These are phyloP conservation scores for Rhamphomyia laevipes DNA, from an alignment of 2,888 invertebrate genomes.

Conservation along the genomic window DNA sequence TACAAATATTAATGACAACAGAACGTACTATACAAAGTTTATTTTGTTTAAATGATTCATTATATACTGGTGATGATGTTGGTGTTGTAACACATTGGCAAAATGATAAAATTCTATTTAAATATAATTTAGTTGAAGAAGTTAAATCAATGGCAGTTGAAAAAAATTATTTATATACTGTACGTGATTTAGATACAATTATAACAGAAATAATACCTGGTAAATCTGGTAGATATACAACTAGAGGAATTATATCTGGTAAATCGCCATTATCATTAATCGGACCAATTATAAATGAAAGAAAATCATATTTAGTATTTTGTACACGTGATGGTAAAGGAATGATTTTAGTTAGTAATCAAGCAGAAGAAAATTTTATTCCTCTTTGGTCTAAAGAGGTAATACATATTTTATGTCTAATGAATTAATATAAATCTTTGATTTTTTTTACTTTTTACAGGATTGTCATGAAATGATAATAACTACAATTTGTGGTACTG, in stretches of 20 bases:
- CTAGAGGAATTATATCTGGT: background rate
- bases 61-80: conserved; percentile 36
- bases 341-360: conserved; percentile 25
- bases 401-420: background rate
- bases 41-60: conserved; percentile 26
- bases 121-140: conserved; percentile 35
- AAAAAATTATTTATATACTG: conserved; percentile 30
- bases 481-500: conserved; percentile 29
- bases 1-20: conserved; percentile 24
- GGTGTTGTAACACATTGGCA: conserved; percentile 36
- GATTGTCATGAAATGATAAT: conserved; percentile 36
- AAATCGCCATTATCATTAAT: conserved; percentile 31
- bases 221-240: conserved; percentile 30
- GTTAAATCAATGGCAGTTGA: conserved; percentile 34
- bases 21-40: conserved; percentile 31
- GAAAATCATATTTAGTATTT: conserved; percentile 28
- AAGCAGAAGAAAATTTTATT: conserved; percentile 24
- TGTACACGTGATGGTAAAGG: conserved; percentile 32
- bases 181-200: conserved; percentile 33
- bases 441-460: conserved; percentile 17
- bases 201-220: conserved; percentile 25
- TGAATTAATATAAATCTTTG: background rate
- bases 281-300: conserved; percentile 26
- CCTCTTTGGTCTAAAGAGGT: conserved; percentile 23
- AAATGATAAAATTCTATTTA: conserved; percentile 34